Evolutionary conservation across 2,797 vertebrate genomes (phyloP).

Genomic region (Fistularia commersonii): DNA sequence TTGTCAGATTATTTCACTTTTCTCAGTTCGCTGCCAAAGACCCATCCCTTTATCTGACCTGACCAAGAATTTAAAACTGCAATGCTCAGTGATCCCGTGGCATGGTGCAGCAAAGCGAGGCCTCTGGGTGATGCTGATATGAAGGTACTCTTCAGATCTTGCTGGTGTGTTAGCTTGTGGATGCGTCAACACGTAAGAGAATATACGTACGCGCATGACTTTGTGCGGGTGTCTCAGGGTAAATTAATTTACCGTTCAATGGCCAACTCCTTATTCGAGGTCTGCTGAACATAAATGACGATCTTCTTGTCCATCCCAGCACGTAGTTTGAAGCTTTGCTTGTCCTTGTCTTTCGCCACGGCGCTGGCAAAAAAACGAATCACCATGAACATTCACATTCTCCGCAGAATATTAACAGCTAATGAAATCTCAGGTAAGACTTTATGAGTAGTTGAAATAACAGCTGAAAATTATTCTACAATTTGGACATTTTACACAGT

Average conservation of each 20-base stretch:
- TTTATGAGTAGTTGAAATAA: too few species aligned
- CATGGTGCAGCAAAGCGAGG: too few species aligned
- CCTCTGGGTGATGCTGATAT: too few species aligned
- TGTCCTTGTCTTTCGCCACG: slow-evolving; percentile 98
- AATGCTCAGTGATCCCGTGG: too few species aligned
- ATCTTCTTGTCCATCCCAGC: slow-evolving; percentile 98
- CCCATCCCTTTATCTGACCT: too few species aligned
- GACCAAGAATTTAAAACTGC: too few species aligned
- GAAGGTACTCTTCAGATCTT: too few species aligned
- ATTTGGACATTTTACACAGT: too few species aligned
- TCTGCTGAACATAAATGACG: slow-evolving; percentile 96
- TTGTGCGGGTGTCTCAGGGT: background rate
- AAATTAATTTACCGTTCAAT: slow-evolving; percentile 86
- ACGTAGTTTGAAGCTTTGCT: slow-evolving; percentile 96
- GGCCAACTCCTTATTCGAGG: slow-evolving; percentile 95
- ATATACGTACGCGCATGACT: background rate
- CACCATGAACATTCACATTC: background rate
- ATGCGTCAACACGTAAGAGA: too few species aligned
- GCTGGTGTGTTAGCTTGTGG: too few species aligned
- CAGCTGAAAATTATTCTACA: too few species aligned
- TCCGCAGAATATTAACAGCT: background rate
- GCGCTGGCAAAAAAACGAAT: slow-evolving; percentile 71
- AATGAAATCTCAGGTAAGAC: too few species aligned
- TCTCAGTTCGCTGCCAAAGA: background rate
- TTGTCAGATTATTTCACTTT: background rate